Evolutionary conservation across 2,888 invertebrate species (phyloP).

Genomic region (Lottia scabra): DNA sequence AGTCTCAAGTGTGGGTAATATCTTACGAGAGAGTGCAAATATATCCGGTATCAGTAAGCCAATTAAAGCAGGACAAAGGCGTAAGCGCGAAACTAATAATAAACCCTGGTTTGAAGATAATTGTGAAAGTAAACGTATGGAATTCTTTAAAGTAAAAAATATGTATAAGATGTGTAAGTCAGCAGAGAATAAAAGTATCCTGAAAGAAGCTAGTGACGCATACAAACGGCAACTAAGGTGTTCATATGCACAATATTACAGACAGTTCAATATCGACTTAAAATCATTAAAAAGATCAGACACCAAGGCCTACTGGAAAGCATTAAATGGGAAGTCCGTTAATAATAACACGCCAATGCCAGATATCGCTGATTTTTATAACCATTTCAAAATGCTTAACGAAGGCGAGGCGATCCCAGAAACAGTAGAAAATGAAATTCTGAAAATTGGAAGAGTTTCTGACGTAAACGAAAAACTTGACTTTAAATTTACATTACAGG

Average conservation of each 20-base stretch:
- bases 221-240: background rate
- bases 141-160: background rate
- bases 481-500: slow-evolving; percentile 6
- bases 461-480: background rate
- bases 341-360: no score
- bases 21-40: background rate
- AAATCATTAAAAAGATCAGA: background rate
- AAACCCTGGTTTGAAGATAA: background rate
- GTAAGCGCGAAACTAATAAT: background rate
- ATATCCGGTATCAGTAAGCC: background rate
- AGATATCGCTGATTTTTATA: no score
- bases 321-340: background rate
- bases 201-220: background rate
- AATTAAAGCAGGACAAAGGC: background rate
- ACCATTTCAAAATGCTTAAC: no score
- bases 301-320: background rate
- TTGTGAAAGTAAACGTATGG: background rate
- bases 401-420: no score
- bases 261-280: background rate
- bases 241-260: background rate
- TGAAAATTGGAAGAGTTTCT: no score
- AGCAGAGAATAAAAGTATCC: background rate
- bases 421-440: no score
- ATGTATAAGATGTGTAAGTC: background rate
- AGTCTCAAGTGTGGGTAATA: background rate